Percentiles rank a stretch among this genome's conserved stretches.
Evolutionary conservation across 2,888 invertebrate species (phyloP).

Genomic region (Ceriagrion tenellum): DNA sequence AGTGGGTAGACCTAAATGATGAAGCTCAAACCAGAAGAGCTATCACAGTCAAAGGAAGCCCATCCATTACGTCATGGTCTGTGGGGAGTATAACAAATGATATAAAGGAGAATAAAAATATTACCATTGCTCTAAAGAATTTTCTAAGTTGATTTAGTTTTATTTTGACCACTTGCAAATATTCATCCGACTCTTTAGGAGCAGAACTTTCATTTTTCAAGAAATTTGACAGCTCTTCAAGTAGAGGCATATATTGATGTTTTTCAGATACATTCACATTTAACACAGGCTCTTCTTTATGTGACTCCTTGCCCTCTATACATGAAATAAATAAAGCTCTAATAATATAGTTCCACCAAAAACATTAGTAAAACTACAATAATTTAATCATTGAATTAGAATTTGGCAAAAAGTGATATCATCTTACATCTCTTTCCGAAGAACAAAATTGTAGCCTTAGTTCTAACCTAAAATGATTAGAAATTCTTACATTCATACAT

Average conservation of each 20-base stretch:
- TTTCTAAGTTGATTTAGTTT: background rate
- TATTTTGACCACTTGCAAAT: background rate
- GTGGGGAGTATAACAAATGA: background rate
- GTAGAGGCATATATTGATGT: background rate
- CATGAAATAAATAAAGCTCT: background rate
- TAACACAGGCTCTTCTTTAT: background rate
- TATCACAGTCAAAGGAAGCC: no score
- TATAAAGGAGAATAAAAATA: background rate
- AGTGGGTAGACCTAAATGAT: no score
- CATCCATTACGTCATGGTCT: no score
- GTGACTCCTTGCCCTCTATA: background rate
- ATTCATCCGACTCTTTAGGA: background rate
- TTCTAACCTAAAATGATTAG: no score
- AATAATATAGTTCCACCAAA: background rate
- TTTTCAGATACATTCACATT: background rate
- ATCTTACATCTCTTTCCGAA: no score
- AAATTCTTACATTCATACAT: no score
- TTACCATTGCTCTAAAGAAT: background rate
- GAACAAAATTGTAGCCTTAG: no score
- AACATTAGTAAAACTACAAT: no score
- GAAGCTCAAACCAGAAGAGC: no score
- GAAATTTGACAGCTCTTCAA: background rate
- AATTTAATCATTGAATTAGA: no score
- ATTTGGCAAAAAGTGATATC: no score
- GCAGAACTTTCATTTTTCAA: background rate